Base-by-base conservation (phyloP, 2,113 vertebrate species). In the Andinoacara biseriatus region DNA sequence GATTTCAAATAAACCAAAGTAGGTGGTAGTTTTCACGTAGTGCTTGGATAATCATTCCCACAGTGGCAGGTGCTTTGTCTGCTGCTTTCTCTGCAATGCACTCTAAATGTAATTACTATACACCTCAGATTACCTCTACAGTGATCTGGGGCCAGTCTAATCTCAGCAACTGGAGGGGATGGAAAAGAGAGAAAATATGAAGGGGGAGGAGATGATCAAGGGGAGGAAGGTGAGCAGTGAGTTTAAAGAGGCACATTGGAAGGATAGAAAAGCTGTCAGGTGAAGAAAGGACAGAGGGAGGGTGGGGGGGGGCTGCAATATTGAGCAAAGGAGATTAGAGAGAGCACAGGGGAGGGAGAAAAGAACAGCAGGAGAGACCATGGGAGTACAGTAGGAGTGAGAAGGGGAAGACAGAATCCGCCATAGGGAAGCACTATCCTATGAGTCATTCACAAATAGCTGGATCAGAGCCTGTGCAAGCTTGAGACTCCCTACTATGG, bases 401-500 rank as follows among this genome's bases (percentile, higher is more conserved):
- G 76, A 78, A 85, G 61, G 76, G 63, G 79, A 60, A 69, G 75
- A 57, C 13, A 24, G 80, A 74, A 58, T 24, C 54, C 62, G 77
- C 80, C 78, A 63, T 20, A 29, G 89, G 86, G 82, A 90, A 82
- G 29, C 74, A 78, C 74, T 78, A 43, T 80, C 62, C 76, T 83
- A 74, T 92, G 89, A 93, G 69, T 90, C 91, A 87, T 87, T 74
- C 33, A 54, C 29, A 56, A 87, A 81, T 83, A 83, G 72, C 90
- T 89, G 84, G 82, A 86, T 88, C 31, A 80, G 63, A 75, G 76
- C 58, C 74, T 43, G 58, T 74, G 75, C 17, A 54, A 82, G 76
- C 38, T 35, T 77, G 60, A 83, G 46, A 67, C 82, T 80, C 62
- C 81, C 59, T 87, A 75, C 33, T 62, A 29, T 75, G 24, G 85